These are phyloP conservation scores for Andricus grossulariae DNA, from an alignment of 1,140 invertebrate species.

Conservation along the genomic window DNA sequence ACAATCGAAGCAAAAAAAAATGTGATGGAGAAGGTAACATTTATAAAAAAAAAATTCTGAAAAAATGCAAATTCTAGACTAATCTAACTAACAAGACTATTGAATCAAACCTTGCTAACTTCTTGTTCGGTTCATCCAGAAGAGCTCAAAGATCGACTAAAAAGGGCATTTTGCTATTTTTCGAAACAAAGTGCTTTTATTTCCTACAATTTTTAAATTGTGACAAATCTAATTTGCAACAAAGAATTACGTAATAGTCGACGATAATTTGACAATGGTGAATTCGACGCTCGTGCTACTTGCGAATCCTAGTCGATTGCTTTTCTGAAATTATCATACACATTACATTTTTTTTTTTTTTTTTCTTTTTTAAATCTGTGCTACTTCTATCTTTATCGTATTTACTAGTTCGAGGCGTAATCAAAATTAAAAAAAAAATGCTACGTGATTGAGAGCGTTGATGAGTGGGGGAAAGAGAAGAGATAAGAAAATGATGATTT, in stretches of 20 bases:
- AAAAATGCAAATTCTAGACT: neutral
- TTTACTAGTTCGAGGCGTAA: neutral
- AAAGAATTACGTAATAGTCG: neutral
- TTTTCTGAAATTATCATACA: conserved; percentile 26
- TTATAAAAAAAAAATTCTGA: neutral
- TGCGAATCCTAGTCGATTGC: conserved; percentile 16
- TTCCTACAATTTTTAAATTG: neutral
- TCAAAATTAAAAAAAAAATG: neutral
- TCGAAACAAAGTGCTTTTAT: neutral
- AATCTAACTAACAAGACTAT: neutral
- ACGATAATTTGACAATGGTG: conserved; percentile 26
- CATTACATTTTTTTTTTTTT: conserved; percentile 14
- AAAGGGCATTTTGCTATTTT: neutral
- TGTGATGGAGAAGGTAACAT: conserved; percentile 7
- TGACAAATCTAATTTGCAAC: conserved; percentile 19
- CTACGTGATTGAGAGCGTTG: conserved; percentile 15
- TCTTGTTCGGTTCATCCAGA: neutral
- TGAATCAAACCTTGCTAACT: conserved; percentile 8
- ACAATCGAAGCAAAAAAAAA: conserved; percentile 26
- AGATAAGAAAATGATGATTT: conserved; percentile 11
- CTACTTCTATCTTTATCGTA: neutral
- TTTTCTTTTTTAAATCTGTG: neutral
- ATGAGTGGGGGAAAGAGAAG: conserved; percentile 4
- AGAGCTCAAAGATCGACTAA: neutral
- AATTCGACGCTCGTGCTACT: conserved; percentile 19